phyloP scores from a whole-genome alignment of 2,888 invertebrate species.

The Anoplius nigerrimus region DNA sequence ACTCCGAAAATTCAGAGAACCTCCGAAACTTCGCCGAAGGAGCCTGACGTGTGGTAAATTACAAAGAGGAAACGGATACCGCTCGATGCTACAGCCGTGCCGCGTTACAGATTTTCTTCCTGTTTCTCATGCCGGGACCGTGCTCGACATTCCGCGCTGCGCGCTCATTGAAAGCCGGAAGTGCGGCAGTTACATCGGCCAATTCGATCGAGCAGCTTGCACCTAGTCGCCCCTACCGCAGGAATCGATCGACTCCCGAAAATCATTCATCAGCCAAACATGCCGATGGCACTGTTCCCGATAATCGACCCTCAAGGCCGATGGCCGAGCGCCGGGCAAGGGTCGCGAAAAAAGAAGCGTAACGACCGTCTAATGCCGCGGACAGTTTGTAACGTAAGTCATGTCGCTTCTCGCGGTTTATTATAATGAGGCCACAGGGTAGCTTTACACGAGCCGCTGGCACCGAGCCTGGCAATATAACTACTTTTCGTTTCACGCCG shows the following conservation, averaged over 20 bases:
- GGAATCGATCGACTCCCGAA: too few relatives aligned
- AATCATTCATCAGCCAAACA: too few relatives aligned
- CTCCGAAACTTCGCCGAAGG: slow-evolving; percentile 5
- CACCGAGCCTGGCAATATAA: slow-evolving; percentile 59
- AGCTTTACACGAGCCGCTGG: slow-evolving; percentile 64
- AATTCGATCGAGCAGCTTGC: too few relatives aligned
- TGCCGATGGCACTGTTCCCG: background rate
- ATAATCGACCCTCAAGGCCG: background rate
- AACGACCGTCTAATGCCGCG: slow-evolving; percentile 43
- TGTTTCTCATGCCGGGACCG: too few relatives aligned
- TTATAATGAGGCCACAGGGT: slow-evolving; percentile 58
- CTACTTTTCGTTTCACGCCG: slow-evolving; percentile 45
- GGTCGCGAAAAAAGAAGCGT: slow-evolving; percentile 21
- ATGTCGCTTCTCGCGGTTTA: slow-evolving; percentile 54
- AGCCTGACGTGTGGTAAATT: slow-evolving; percentile 11
- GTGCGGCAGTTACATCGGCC: too few relatives aligned
- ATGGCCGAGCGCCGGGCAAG: background rate
- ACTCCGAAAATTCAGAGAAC: slow-evolving; percentile 5
- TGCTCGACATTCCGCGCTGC: too few relatives aligned
- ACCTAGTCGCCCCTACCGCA: too few relatives aligned
- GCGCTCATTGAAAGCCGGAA: too few relatives aligned
- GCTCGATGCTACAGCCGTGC: background rate
- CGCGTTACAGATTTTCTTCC: too few relatives aligned
- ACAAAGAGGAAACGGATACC: background rate
- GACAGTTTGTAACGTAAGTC: slow-evolving; percentile 52